These are phyloP conservation scores for Borostomias antarcticus DNA, from an alignment of 2,797 vertebrate species.

Conservation along the genomic window DNA sequence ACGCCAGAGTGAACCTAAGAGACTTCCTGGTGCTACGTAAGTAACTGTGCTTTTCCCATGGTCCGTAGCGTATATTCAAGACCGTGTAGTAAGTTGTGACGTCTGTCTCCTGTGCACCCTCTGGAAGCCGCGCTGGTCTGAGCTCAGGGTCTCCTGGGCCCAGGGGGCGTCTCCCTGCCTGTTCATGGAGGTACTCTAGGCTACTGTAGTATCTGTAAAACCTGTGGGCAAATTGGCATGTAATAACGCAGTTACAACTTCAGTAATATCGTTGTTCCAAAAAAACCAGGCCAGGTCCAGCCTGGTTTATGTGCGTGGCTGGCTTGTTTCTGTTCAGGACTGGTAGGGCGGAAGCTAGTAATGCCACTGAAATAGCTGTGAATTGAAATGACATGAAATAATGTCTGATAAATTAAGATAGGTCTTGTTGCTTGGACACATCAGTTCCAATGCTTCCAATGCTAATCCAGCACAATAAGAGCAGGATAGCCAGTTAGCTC, in stretches of 20 bases:
- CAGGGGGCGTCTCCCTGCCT: not conserved
- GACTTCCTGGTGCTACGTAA: constrained; percentile 2
- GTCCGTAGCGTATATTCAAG: constrained; percentile 3
- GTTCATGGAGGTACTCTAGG: not conserved
- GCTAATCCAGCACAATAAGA: no score
- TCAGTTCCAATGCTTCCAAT: no score
- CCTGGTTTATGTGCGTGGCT: no score
- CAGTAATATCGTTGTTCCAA: not conserved
- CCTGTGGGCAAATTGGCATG: not conserved
- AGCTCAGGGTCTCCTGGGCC: not conserved
- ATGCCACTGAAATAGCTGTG: no score
- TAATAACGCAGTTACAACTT: not conserved
- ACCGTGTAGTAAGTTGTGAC: constrained; percentile 7
- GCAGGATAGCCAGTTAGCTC: no score
- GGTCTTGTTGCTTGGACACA: no score
- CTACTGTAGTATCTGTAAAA: no score
- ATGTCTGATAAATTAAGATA: no score
- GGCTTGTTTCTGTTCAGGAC: no score
- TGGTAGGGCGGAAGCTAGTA: no score
- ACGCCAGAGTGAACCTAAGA: constrained; percentile 6
- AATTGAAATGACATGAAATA: no score
- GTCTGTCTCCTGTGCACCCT: not conserved
- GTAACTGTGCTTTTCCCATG: constrained; percentile 7
- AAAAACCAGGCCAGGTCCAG: no score
- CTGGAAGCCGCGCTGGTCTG: not conserved